Evolutionary conservation across 1,140 invertebrate species (phyloP), one percentile per base, ranked within the genome.

Genomic region (Drosophila santomea): DNA sequence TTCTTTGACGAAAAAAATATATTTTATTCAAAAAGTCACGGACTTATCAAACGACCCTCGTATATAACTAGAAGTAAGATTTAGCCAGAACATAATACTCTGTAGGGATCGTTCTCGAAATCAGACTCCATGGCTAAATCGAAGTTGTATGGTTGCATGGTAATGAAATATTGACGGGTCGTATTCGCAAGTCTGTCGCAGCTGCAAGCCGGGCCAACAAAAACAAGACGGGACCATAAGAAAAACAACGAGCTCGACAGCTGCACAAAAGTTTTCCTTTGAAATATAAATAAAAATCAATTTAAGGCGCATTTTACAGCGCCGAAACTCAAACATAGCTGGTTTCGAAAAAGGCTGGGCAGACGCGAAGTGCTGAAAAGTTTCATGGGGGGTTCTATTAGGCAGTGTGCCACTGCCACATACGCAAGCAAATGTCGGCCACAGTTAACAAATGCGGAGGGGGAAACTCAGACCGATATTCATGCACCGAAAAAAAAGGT

Each of bases 221-320:
- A 28, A 78, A 17, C 41, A 57, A 52, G 17, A 52, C 41, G 15
- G 48, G 1, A 2, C 20, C 20, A 36, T 39, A 81, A 63, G 43
- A 63, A 75, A 79, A 79, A 80, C 67, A 60, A 77, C 73, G 78
- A 77, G 48, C 60, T 57, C 66, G 74, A 79, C 80, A 89, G 85
- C 80, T 89, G 84, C 74, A 80, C 66, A 81, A 85, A 90, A 85
- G 66, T 85, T 89, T 71, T 50, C 50, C 48, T 90, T 90, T 67
- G 80, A 80, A 89, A 89, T 89, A 90, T 80, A 89, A 89, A 89
- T 90, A 89, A 84, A 88, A 89, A 90, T 80, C 80, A 80, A 89
- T 86, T 86, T 82, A 66, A 86, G 83, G 71, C 79, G 83, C 74
- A 88, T 89, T 88, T 89, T 62, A 77, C 75, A 89, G 62, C 64